Conservation (phyloP, 2,797 vertebrate genomes). For the Artibeus jamaicensis region DNA sequence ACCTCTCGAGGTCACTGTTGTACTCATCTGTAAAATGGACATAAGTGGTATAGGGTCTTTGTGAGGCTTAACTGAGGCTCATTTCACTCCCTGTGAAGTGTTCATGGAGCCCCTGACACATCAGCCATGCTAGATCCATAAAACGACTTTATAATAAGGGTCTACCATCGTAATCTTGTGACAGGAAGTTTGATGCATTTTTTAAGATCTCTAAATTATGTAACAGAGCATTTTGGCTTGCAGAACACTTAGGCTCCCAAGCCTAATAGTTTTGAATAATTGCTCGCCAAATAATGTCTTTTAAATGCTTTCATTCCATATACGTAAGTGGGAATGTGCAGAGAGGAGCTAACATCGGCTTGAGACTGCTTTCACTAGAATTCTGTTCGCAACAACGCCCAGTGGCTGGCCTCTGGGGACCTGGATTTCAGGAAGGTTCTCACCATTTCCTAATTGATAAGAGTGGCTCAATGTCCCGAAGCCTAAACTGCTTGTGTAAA, state of each 20-base stretch:
- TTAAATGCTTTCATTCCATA: neutral
- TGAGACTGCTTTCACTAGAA: neutral
- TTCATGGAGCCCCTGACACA: neutral
- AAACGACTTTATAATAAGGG: neutral
- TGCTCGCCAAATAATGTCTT: slow-evolving; percentile 11
- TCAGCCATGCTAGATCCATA: neutral
- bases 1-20: neutral
- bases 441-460: neutral
- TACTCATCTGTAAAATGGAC: neutral
- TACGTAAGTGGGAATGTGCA: neutral
- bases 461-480: neutral
- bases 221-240: neutral
- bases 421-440: neutral
- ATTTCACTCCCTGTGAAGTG: neutral
- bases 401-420: neutral
- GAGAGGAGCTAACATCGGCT: neutral
- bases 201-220: neutral
- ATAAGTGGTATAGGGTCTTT: neutral
- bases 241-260: neutral
- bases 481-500: neutral
- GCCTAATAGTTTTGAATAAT: neutral
- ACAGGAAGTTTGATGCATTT: neutral
- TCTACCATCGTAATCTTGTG: neutral
- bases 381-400: neutral
- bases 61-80: neutral